Conservation (phyloP, 2,888 invertebrate species). For the Drosophila rellima region DNA sequence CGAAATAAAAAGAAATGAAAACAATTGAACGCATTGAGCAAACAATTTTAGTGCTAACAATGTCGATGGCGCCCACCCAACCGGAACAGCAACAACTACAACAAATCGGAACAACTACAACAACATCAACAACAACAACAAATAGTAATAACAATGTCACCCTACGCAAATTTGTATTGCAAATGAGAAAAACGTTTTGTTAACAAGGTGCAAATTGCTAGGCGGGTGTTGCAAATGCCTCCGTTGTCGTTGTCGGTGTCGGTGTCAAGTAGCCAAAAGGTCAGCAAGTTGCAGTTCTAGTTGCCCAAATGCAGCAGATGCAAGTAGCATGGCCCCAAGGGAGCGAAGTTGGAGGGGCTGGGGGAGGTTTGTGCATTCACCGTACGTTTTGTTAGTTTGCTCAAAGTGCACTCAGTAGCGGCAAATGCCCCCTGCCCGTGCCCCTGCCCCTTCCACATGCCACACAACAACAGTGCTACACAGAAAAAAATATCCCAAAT, state of each 20-base stretch:
- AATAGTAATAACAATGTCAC: conserved; percentile 56
- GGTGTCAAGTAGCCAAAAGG: conserved; percentile 49
- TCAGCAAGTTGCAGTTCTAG: conserved; percentile 52
- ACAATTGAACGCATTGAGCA: conserved; percentile 9
- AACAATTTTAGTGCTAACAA: conserved; percentile 17
- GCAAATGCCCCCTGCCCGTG: neutral
- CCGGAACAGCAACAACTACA: conserved; percentile 27
- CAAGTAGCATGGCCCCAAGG: neutral
- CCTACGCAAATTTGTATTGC: conserved; percentile 60
- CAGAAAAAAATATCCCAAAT: too few relatives aligned
- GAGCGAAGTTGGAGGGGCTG: neutral
- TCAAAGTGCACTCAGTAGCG: conserved; percentile 41
- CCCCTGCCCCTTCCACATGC: neutral
- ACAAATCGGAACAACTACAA: conserved; percentile 1
- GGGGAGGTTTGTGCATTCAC: neutral
- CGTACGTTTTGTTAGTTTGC: conserved; percentile 25
- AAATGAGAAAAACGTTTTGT: conserved; percentile 51
- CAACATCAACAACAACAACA: conserved; percentile 31
- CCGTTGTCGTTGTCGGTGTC: conserved; percentile 4
- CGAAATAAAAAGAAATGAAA: neutral
- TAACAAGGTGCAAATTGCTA: conserved; percentile 74
- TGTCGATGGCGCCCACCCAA: conserved; percentile 56
- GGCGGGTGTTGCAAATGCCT: conserved; percentile 58
- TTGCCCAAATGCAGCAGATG: conserved; percentile 47
- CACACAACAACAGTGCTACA: conserved; percentile 32